Percentiles rank a stretch among this genome's conserved stretches.
phyloP scores from a whole-genome alignment of 2,888 invertebrate species.

The Drosophila mimica region DNA sequence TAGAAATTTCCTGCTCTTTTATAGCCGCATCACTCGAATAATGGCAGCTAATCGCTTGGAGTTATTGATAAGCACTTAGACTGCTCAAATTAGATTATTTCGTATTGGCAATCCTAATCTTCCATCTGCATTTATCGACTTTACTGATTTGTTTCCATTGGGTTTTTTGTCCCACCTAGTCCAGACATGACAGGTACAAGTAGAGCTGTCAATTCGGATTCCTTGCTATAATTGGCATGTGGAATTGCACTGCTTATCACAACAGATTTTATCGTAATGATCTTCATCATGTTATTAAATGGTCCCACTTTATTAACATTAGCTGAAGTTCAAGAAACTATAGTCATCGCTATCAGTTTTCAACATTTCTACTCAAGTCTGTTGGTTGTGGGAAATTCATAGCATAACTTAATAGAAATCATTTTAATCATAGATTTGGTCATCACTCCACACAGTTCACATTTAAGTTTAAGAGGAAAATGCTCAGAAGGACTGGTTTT shows the following conservation, averaged over 20 bases:
- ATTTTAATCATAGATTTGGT: background rate
- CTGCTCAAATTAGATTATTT: slow-evolving; percentile 7
- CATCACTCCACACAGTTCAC: background rate
- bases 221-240: background rate
- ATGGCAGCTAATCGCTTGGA: slow-evolving; percentile 7
- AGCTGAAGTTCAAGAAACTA: slow-evolving; percentile 81
- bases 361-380: background rate
- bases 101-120: slow-evolving; percentile 6
- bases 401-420: background rate
- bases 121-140: slow-evolving; percentile 6
- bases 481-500: slow-evolving; percentile 52
- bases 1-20: slow-evolving; percentile 11
- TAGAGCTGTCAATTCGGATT: background rate
- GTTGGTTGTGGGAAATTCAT: background rate
- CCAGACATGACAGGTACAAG: background rate
- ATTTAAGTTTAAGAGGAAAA: background rate
- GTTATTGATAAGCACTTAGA: slow-evolving; percentile 10
- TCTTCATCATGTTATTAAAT: background rate
- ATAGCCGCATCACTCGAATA: slow-evolving; percentile 12
- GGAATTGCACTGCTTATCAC: slow-evolving; percentile 42
- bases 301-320: background rate
- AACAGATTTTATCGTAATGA: background rate
- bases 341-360: background rate
- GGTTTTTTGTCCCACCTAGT: background rate
- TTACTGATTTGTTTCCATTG: background rate